Percentiles rank a stretch among this genome's conserved stretches.
These are phyloP conservation scores for Gracilinanus agilis DNA, from an alignment of 2,113 vertebrate species.

Conservation along the genomic window DNA sequence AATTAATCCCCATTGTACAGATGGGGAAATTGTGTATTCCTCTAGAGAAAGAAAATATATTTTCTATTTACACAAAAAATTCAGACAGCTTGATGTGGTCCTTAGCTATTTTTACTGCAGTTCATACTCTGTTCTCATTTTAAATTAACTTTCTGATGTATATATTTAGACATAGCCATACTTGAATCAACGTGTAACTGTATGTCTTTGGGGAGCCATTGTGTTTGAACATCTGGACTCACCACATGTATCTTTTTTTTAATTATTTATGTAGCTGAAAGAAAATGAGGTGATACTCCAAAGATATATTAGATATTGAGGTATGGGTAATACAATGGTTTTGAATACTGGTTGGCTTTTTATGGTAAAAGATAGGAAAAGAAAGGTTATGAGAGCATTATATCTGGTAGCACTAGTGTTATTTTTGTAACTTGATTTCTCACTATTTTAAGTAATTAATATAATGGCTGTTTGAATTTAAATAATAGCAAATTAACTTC, in stretches of 20 bases:
- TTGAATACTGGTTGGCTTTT: slow-evolving; percentile 37
- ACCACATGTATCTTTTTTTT: slow-evolving; percentile 72
- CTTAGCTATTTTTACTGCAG: slow-evolving; percentile 50
- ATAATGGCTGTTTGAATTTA: slow-evolving; percentile 24
- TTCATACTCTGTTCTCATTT: slow-evolving; percentile 67
- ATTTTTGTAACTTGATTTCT: neutral
- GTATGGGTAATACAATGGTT: slow-evolving; percentile 9
- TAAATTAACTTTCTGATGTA: slow-evolving; percentile 73
- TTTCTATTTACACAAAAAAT: slow-evolving; percentile 54
- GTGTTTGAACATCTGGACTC: slow-evolving; percentile 83
- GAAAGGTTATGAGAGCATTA: slow-evolving; percentile 9
- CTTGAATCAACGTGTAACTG: slow-evolving; percentile 79
- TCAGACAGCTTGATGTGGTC: slow-evolving; percentile 23
- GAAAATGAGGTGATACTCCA: slow-evolving; percentile 14
- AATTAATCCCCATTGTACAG: neutral
- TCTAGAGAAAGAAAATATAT: neutral
- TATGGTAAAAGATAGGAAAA: neutral
- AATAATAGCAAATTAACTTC: slow-evolving; percentile 53
- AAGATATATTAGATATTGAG: slow-evolving; percentile 40
- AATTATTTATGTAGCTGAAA: slow-evolving; percentile 68
- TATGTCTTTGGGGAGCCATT: slow-evolving; percentile 76
- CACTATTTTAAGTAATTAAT: slow-evolving; percentile 19
- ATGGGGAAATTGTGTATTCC: neutral
- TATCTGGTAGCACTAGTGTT: neutral
- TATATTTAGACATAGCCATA: slow-evolving; percentile 74